Evolutionary conservation across 2,797 vertebrate species (phyloP), one percentile per base, ranked within the genome.

Genomic region (Chaunax sp.): DNA sequence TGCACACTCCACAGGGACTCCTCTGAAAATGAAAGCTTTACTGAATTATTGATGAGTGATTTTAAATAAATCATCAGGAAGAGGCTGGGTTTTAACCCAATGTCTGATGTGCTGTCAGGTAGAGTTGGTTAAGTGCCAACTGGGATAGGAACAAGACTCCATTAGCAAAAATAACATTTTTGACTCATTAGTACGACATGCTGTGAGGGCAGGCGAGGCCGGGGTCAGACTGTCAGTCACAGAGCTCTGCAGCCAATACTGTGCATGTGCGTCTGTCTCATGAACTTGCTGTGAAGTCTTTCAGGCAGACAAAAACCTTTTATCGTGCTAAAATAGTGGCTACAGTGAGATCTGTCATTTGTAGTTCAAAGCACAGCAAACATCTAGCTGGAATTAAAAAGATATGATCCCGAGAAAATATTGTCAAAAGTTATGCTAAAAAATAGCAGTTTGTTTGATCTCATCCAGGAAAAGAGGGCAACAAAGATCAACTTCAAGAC

Each of bases 31-130:
- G 85, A 90, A 92, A 89, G 85, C 82, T 81, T 82, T 19, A 23
- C 51, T 93, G 64, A 92, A 94, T 92, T 90, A 94, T 93, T 90
- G 90, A 94, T 89, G 69, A 88, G 44, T 51, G 28, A 33, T 78
- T 81, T 86, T 93, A 84, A 93, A 92, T 92, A 92, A 94, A 81
- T 92, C 77, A 90, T 90, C 70, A 55, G 51, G 68, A 70, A 23
- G 60, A 56, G 73, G 64, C 75, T 79, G 64, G 66, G 71, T 61
- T 83, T 89, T 90, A 87, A 90, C 84, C 82, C 64, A 0, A 81
- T 82, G 75, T 80, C 84, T 85, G 82, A 82, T 14, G 14, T 40
- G 38, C 85, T 60, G 75, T 11, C 41, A 6, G 44, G 55, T 44
- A 40, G 51, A 79, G 59, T 43, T 76, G 69, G 76, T 69, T 55